Evolutionary conservation across 2,113 vertebrate species (phyloP), one percentile per base, ranked within the genome.

Genomic region (Chloroceryle aenea): DNA sequence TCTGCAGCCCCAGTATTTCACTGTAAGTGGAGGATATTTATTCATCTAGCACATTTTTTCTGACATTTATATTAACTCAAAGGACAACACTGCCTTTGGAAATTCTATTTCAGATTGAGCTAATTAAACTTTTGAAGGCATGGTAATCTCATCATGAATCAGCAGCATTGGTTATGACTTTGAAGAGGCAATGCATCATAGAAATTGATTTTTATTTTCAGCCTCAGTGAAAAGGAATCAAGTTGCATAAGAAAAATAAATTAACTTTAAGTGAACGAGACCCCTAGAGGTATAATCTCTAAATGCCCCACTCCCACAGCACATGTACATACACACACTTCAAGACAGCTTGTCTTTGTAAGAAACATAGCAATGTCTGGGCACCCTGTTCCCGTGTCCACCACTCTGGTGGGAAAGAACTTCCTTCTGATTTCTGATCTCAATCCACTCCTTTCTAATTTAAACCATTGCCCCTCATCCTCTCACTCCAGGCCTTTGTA

Each of bases 31-130:
- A 56, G 81, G 55, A 29, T 89, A 92, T 89, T 97, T 95, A 86
- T 89, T 94, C 74, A 87, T 52, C 45, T 79, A 94, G 47, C 79
- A 80, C 76, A 80, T 85, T 82, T 96, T 89, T 96, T 79, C 61
- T 91, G 87, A 95, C 94, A 93, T 93, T 96, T 84, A 34, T 95
- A 79, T 96, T 96, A 90, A 76, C 85, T 95, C 72, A 88, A 84
- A 95, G 53, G 68, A 96, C 66, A 95, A 76, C 76, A 52, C 9
- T 73, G 63, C 14, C 26, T 95, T 95, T 84, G 43, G 72, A 96
- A 94, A 84, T 84, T 93, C 72, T 76, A 58, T 90, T 89, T 95
- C 59, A 93, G 72, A 76, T 72, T 74, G 50, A 94, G 83, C 32
- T 94, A 93, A 94, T 56, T 95, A 81, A 93, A 87, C 62, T 86